Base-by-base conservation (phyloP, 2,113 vertebrate genomes). In the Rutilus rutilus region DNA sequence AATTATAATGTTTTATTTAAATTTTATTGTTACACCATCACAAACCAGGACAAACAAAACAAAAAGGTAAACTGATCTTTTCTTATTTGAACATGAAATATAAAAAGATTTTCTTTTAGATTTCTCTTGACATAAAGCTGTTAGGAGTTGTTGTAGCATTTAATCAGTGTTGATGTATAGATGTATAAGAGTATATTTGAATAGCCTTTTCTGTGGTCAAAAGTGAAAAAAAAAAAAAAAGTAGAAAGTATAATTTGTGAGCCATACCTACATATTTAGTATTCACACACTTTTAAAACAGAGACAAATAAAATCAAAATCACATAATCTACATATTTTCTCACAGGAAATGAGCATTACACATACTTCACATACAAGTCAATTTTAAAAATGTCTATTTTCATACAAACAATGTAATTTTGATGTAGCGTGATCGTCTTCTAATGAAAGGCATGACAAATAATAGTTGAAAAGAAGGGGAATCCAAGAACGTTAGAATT, bases 21-120 rank as follows among this genome's bases (percentile, higher is more conserved):
- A 7, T 52, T 62, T 69, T 82, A 82, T 47, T 69, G 50, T 52
- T n/a, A 52, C n/a, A 21, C 39, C 25, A 69, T 52, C 45, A 52
- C 15, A 82, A 82, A 86, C 82, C 83, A 85, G 73, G 83, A 89
- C 62, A 86, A 84, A 87, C 36, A 87, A 85, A 87, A 57, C 19
- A 57, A 85, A 82, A 79, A 83, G 7, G 15, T 54, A 65, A 54
- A 6, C 54, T 1, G 45, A 45, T 36, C 0, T 23, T 47, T 65
- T 60, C 8, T 79, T 36, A 47, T 75, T 23, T 83, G 65, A 85
- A 86, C 10, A 87, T 81, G 19, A 81, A 82, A 81, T 85, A 87
- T 77, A 90, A 87, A 87, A 84, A 80, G 30, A 79, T 23, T 52
- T 65, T 80, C 64, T 57, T 27, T 85, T 59, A 47, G 19, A 75